Base-by-base conservation (phyloP, 2,888 invertebrate species). In the Ctenicera cuprea region DNA sequence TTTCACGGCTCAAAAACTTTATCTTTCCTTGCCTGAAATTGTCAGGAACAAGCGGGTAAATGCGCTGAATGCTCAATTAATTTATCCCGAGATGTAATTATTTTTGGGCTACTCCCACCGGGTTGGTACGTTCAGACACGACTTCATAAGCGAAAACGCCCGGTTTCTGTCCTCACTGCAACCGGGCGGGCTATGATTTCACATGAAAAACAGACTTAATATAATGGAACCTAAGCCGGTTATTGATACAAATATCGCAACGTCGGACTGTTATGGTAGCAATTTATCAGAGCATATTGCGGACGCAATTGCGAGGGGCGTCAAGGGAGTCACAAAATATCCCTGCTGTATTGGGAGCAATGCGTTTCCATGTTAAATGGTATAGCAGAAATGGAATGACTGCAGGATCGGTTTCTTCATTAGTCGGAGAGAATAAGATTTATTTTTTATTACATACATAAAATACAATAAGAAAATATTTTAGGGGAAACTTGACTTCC, bases 161-260 rank as follows among this genome's bases (percentile, higher is more conserved):
- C 9, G 57, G 37, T 41, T 59, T 22, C 37, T 16, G 37, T 38
- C 57, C 30, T 54, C 59, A 22, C 18, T 16, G 18, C 26, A 57
- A 57, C 52, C 14, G 26, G 16, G 62, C 14, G 26, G 16, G 62
- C 45, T 45, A 45, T 59, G 67, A 73, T 73, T 63, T 63, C 61
- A 38, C 43, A 45, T 63, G 68, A 68, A 73, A 73, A 69, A 67
- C 67, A 69, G 59, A 50, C 61, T 70, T 70, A 70, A 69, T 74
- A 65, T 74, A 70, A 74, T 74, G 65, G 69, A 80, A 77, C 77
- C 77, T 78, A 79, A 69, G 71, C 78, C 71, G 75, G 76, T 79
- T 80, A 80, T 80, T 80, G 80, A 80, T 80, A 80, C 76, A 80
- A 80, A 79, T 79, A 77, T 76, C 76, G 71, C 75, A 75, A 71